These are phyloP conservation scores for Patella depressa DNA, from an alignment of 2,888 invertebrate genomes.

Conservation along the genomic window DNA sequence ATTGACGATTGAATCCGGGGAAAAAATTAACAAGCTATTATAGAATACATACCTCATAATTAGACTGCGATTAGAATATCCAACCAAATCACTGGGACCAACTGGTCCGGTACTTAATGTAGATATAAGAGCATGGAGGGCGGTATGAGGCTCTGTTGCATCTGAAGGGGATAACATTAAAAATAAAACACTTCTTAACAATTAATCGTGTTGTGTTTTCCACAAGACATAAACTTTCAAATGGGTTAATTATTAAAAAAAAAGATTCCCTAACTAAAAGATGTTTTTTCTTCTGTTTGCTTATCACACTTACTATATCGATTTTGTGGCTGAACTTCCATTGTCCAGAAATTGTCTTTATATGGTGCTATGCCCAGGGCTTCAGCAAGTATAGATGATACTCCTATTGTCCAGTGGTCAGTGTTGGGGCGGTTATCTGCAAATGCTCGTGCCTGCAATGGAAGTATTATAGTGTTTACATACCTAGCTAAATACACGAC, in stretches of 20 bases:
- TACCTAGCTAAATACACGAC: too few species aligned
- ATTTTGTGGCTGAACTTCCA: constrained; percentile 43
- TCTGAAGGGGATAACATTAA: constrained; percentile 19
- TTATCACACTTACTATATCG: constrained; percentile 37
- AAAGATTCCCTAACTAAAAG: too few species aligned
- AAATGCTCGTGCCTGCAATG: constrained; percentile 41
- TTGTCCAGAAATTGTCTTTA: constrained; percentile 57
- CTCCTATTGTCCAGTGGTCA: constrained; percentile 50
- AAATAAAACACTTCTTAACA: too few species aligned
- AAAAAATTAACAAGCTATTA: too few species aligned
- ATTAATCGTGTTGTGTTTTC: too few species aligned
- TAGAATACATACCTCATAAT: constrained; percentile 48
- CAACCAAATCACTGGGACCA: constrained; percentile 52
- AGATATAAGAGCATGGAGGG: constrained; percentile 44
- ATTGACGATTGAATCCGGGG: too few species aligned
- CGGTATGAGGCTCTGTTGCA: constrained; percentile 33
- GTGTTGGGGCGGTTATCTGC: constrained; percentile 43
- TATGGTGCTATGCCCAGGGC: constrained; percentile 47
- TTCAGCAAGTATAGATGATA: constrained; percentile 44
- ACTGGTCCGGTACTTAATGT: constrained; percentile 56
- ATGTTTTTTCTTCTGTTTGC: too few species aligned
- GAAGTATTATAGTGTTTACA: too few species aligned
- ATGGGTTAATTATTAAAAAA: too few species aligned
- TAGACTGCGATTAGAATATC: constrained; percentile 38
- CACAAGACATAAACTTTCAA: too few species aligned